These are phyloP conservation scores for Agrypnus murinus DNA, from an alignment of 2,888 invertebrate genomes.

Conservation along the genomic window DNA sequence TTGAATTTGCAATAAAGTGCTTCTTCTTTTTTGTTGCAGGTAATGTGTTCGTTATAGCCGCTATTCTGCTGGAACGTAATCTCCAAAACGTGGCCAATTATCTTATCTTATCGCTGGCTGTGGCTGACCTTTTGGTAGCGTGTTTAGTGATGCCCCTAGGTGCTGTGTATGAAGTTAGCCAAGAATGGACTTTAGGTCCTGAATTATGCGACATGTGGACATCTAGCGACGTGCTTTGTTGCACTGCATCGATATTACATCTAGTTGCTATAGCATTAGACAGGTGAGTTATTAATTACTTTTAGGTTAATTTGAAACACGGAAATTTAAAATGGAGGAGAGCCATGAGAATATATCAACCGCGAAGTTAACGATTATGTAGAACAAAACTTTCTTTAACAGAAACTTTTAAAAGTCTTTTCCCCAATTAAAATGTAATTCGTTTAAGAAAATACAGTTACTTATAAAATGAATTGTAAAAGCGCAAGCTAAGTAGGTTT, in stretches of 20 bases:
- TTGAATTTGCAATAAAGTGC: too few relatives aligned
- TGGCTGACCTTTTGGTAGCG: slow-evolving; percentile 93
- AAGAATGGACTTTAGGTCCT: slow-evolving; percentile 89
- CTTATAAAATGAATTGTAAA: slow-evolving; percentile 16
- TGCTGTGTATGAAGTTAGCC: slow-evolving; percentile 83
- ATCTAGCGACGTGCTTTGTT: slow-evolving; percentile 92
- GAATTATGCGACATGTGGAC: slow-evolving; percentile 96
- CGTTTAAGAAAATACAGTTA: not conserved
- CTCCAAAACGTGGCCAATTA: slow-evolving; percentile 93
- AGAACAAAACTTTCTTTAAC: not conserved
- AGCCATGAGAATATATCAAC: not conserved
- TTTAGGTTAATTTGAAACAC: too few relatives aligned
- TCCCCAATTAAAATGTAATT: slow-evolving; percentile 1
- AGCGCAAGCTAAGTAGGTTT: slow-evolving; percentile 11
- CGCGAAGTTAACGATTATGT: not conserved
- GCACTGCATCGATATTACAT: slow-evolving; percentile 88
- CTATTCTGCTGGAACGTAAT: slow-evolving; percentile 90
- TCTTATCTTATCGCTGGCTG: slow-evolving; percentile 91
- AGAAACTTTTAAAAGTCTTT: slow-evolving; percentile 1
- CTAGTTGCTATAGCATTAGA: slow-evolving; percentile 88
- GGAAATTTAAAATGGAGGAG: slow-evolving; percentile 58
- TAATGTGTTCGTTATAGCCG: slow-evolving; percentile 95
- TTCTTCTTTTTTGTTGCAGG: slow-evolving; percentile 73
- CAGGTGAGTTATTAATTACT: too few relatives aligned
- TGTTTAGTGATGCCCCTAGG: slow-evolving; percentile 86